Evolutionary conservation across 2,888 invertebrate genomes (phyloP).

Genomic region (Clunio marinus): DNA sequence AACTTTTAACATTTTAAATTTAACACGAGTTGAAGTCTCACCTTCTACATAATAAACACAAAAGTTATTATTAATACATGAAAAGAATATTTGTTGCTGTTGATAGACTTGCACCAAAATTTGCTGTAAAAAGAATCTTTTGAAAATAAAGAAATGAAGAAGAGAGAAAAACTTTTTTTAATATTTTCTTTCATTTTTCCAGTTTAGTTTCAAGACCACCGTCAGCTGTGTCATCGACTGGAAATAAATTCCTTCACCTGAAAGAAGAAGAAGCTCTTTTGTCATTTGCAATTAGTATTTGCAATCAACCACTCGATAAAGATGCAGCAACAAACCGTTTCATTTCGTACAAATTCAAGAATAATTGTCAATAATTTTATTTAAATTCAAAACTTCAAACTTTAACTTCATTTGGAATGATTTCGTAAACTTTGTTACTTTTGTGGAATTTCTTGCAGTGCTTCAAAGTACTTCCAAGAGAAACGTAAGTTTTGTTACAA

Average conservation of each 20-base stretch:
- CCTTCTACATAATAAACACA: too few relatives aligned
- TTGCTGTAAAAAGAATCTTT: background rate
- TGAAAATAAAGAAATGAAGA: background rate
- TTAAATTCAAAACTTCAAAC: background rate
- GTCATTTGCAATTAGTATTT: conserved; percentile 56
- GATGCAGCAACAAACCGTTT: too few relatives aligned
- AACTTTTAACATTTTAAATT: too few relatives aligned
- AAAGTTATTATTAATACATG: too few relatives aligned
- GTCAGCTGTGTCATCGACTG: conserved; percentile 88
- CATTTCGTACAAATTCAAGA: too few relatives aligned
- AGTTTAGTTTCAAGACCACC: conserved; percentile 85
- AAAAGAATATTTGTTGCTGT: too few relatives aligned
- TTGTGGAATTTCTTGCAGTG: background rate
- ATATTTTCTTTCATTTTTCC: conserved; percentile 45
- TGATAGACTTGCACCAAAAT: background rate
- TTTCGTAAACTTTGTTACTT: too few relatives aligned
- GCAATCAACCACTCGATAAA: too few relatives aligned
- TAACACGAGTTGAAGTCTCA: too few relatives aligned
- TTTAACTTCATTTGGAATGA: background rate
- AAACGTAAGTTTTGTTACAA: background rate
- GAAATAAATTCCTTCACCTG: conserved; percentile 85
- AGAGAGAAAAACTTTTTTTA: background rate
- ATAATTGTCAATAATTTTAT: too few relatives aligned
- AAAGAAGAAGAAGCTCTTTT: conserved; percentile 67
- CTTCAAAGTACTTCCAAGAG: background rate